Evolutionary conservation across 2,797 vertebrate genomes (phyloP).

Genomic region (Ataeniobius toweri): DNA sequence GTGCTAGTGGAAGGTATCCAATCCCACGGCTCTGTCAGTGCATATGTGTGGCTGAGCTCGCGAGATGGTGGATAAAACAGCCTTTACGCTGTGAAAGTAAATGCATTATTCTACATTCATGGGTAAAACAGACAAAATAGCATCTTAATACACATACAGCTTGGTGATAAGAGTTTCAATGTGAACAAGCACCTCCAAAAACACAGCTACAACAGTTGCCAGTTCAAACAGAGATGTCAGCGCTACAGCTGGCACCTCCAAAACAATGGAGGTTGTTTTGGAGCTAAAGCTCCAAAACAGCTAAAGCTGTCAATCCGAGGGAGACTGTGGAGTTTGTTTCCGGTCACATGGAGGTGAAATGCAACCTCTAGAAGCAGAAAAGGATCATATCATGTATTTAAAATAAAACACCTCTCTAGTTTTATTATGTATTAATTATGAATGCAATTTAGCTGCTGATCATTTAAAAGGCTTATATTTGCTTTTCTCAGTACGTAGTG

Average conservation of each 20-base stretch:
- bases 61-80: not conserved
- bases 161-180: not conserved
- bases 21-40: conserved; percentile 7
- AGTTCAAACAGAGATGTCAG: conserved; percentile 4
- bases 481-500: not conserved
- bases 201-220: not conserved
- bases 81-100: conserved; percentile 3
- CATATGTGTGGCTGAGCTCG: conserved; percentile 19
- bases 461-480: not conserved
- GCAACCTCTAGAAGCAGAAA: not conserved
- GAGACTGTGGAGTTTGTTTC: not conserved
- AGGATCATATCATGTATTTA: not conserved
- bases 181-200: not conserved
- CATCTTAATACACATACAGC: not conserved
- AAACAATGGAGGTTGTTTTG: not conserved
- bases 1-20: conserved; percentile 23
- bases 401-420: not conserved
- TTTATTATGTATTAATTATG: not conserved
- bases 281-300: not conserved
- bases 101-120: not conserved
- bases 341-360: not conserved
- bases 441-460: not conserved
- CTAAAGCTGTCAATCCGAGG: not conserved
- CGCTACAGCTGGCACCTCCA: not conserved
- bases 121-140: not conserved